These are phyloP conservation scores for Aphelocoma californica DNA, from an alignment of 2,797 vertebrate species.

Conservation along the genomic window DNA sequence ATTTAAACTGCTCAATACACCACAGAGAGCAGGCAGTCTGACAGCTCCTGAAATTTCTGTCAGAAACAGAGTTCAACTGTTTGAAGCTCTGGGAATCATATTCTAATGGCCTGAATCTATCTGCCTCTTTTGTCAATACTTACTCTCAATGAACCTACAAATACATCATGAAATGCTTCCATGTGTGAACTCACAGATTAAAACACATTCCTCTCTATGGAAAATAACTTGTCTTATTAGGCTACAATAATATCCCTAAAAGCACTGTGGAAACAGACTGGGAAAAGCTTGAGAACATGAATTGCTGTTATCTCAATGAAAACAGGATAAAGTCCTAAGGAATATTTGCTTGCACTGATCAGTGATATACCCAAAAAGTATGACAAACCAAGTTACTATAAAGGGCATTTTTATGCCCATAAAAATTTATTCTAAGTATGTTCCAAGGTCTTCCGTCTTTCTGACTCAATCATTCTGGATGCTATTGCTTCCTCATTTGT, in stretches of 20 bases:
- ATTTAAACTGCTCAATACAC: neutral
- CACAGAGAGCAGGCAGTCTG: neutral
- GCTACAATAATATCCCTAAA: neutral
- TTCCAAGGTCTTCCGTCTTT: neutral
- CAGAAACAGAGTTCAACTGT: neutral
- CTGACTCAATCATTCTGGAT: neutral
- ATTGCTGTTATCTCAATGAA: neutral
- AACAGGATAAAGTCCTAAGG: neutral
- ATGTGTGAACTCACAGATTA: neutral
- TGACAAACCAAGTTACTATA: accelerated
- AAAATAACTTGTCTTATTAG: neutral
- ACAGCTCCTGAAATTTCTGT: neutral
- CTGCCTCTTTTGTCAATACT: neutral
- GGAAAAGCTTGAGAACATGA: neutral
- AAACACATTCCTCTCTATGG: neutral
- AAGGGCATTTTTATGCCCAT: neutral
- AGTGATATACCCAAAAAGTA: neutral
- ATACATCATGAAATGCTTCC: neutral
- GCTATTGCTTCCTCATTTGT: neutral
- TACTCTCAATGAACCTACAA: neutral
- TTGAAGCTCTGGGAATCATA: neutral
- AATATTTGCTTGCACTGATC: neutral
- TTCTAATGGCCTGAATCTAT: neutral
- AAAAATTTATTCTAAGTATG: neutral
- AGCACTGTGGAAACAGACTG: neutral